Evolutionary conservation across 2,797 vertebrate genomes (phyloP).

Genomic region (Eurystomus glaucurus): DNA sequence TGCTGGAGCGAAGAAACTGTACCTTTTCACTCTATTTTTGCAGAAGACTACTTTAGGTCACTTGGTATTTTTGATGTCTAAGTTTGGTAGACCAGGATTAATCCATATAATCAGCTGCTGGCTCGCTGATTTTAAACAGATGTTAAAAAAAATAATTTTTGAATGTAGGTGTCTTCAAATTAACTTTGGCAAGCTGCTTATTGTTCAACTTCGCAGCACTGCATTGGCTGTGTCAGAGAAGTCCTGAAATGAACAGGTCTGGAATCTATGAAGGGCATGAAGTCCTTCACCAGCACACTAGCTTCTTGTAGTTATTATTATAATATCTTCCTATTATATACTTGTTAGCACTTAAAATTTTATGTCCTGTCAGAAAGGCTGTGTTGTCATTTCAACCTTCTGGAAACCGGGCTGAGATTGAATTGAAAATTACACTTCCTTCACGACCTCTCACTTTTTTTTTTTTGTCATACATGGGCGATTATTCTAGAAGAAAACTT

Average conservation of each 20-base stretch:
- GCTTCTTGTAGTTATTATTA: constrained; percentile 49
- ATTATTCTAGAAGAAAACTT: constrained; percentile 16
- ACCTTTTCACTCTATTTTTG: constrained; percentile 46
- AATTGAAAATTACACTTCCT: neutral
- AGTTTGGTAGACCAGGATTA: neutral
- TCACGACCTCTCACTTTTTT: neutral
- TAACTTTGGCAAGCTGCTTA: neutral
- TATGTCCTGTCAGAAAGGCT: constrained; percentile 39
- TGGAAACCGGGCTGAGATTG: neutral
- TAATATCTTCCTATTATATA: constrained; percentile 41
- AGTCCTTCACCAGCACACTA: neutral
- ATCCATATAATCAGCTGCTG: neutral
- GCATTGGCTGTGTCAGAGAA: neutral
- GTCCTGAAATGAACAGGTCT: constrained; percentile 17
- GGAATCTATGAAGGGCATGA: constrained; percentile 42
- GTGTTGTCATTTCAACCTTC: constrained; percentile 62
- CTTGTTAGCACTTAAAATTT: constrained; percentile 53
- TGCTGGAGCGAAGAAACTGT: constrained; percentile 8
- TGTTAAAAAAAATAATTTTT: neutral
- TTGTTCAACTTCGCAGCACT: neutral
- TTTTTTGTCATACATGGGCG: neutral
- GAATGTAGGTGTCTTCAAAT: neutral
- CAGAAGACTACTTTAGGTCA: neutral
- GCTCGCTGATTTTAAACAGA: neutral
- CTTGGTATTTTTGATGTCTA: neutral